Evolutionary conservation across 2,113 vertebrate species (phyloP).

Genomic region (Bothrops jararaca): DNA sequence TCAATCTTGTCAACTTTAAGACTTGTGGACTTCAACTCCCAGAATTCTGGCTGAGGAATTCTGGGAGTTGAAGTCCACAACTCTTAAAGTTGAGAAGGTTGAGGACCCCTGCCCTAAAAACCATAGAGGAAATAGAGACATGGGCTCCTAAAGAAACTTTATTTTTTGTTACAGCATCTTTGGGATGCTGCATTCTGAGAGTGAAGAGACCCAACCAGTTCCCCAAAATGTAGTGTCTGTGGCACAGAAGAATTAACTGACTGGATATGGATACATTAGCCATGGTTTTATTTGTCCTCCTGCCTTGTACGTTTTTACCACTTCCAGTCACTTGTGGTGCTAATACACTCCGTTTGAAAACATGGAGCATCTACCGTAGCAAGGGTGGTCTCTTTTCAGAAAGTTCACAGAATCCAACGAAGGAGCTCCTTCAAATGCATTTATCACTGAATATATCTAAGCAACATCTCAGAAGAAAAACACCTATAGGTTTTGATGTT

Average conservation of each 20-base stretch:
- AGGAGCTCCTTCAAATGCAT: not conserved
- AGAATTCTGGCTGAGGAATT: too few species aligned
- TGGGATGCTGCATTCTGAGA: not conserved
- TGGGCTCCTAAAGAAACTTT: not conserved
- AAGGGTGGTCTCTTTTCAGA: not conserved
- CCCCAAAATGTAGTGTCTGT: not conserved
- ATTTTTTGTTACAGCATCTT: not conserved
- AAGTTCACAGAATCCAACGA: not conserved
- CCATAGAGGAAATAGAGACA: not conserved
- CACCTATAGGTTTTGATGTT: accelerated
- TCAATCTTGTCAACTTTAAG: too few species aligned
- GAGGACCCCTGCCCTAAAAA: not conserved
- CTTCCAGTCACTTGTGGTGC: too few species aligned
- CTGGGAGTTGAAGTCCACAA: too few species aligned
- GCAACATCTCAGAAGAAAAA: not conserved
- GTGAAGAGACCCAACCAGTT: not conserved
- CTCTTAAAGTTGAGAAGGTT: too few species aligned
- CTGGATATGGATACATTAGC: not conserved
- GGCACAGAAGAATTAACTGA: not conserved
- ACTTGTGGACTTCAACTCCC: too few species aligned
- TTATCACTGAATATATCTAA: not conserved
- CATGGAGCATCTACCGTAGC: not conserved
- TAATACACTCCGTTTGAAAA: not conserved
- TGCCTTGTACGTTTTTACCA: not conserved
- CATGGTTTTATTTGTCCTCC: too few species aligned